These are phyloP conservation scores for Varecia variegata DNA, from an alignment of 2,797 vertebrate species.

Conservation along the genomic window DNA sequence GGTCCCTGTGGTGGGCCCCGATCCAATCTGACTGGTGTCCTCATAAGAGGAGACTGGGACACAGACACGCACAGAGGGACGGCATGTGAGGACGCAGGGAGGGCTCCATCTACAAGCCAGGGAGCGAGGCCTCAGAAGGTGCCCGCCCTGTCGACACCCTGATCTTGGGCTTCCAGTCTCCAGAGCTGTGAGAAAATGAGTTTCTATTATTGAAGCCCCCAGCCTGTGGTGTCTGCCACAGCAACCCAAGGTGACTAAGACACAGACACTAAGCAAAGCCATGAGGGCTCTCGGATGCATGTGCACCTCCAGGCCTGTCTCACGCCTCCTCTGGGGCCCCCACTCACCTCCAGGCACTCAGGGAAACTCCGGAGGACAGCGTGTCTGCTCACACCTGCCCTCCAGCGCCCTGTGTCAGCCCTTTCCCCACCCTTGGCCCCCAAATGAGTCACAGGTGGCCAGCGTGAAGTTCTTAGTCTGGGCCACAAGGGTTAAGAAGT, in stretches of 20 bases:
- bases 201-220: background rate
- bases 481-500: background rate
- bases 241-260: fast-evolving
- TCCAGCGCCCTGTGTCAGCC: background rate
- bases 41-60: background rate
- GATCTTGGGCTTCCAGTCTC: background rate
- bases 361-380: background rate
- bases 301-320: background rate
- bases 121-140: background rate
- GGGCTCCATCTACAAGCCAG: background rate
- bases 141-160: fast-evolving
- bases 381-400: background rate
- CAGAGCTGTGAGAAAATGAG: too few relatives aligned
- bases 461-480: fast-evolving
- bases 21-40: background rate
- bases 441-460: background rate
- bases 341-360: too few relatives aligned
- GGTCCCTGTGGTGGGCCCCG: too few relatives aligned
- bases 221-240: fast-evolving
- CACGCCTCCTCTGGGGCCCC: background rate
- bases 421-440: background rate
- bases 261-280: fast-evolving
- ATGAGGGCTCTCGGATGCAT: fast-evolving
- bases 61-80: background rate
- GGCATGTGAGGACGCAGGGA: background rate